Evolutionary conservation across 2,888 invertebrate genomes (phyloP), one percentile per base, ranked within the genome.

Genomic region (Drosophila multiciliata): DNA sequence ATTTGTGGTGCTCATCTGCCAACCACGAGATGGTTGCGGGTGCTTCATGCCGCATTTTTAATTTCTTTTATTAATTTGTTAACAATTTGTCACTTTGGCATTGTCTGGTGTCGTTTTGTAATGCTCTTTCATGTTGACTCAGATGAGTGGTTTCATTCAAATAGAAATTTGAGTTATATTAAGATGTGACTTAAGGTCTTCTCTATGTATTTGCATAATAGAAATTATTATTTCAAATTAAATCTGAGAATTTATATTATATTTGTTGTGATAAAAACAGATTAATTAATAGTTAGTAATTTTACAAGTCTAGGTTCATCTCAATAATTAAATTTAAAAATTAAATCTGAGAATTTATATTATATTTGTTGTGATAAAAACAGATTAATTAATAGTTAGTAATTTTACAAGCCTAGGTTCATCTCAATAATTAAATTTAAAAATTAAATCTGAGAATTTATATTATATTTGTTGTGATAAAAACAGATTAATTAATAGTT

Each of bases 11-110:
- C 75, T 79, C 79, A 68, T 73, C 73, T 66, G 73, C 32, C 75
- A 67, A 65, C 62, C 62, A 54, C 64, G 55, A 42, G 52, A 54
- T 58, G 66, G 40, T 68, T 55, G 67, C 61, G 77, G 78, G 64
- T 62, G 74, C 54, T 50, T 48, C 62, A 66, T 40, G 64, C 42
- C 68, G 66, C 63, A 67, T 53, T 70, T 66, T 60, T 65, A 61
- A 79, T 80, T 80, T 76, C 70, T 70, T 80, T 74, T 86, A 85
- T 85, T 85, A 85, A 85, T 85, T 87, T 85, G 85, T 82, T 85
- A 69, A 78, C 82, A 87, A 87, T 85, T 87, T 85, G 85, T 85
- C 85, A 85, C 87, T 85, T 80, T 60, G 78, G 26, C 66, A 73
- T 81, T 80, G 78, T 80, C 68, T 32, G 48, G 3, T 4, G 38